Evolutionary conservation across 2,888 invertebrate species (phyloP), one percentile per base, ranked within the genome.

Genomic region (Dasypogon diadema): DNA sequence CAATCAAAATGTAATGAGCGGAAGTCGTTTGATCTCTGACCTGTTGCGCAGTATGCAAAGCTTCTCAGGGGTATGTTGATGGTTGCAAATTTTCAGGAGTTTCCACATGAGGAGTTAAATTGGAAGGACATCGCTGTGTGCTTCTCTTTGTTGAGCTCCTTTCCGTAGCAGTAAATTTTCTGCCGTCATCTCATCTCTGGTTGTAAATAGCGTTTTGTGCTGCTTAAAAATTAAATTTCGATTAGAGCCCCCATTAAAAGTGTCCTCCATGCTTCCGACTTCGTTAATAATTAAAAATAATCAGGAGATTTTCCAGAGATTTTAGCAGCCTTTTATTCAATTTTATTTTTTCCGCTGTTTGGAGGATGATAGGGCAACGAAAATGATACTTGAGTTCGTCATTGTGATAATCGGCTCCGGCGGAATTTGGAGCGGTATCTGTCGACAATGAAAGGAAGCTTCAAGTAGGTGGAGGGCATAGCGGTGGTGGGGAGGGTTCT

Each of bases 181-280:
- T n/a, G n/a, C n/a, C n/a, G n/a, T n/a, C n/a, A n/a, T n/a, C n/a
- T n/a, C n/a, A n/a, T n/a, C n/a, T n/a, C n/a, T n/a, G n/a, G n/a
- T n/a, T n/a, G n/a, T n/a, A n/a, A n/a, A n/a, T 22, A 48, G 14
- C 37, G 54, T 55, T 30, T 55, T 56, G 76, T 48, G 26, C 73
- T 74, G 65, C 73, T 76, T 63, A 76, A 76, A 76, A 76, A 76
- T 76, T 74, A 73, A 76, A 74, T 63, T 73, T 76, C 74, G 42
- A 70, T 70, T 75, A 75, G 68, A 56, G 75, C 65, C 34, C 55
- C 63, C 73, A 63, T 63, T 76, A 60, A 51, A 60, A 54, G 54
- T 24, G 54, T 54, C 37, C 24, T 70, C 30, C 54, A 54, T 26
- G 21, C 21, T 30, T 54, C 18, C 8, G 24, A 16, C 70, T 70